Evolutionary conservation across 2,888 invertebrate genomes (phyloP).

Genomic region (Athripsodes cinereus): DNA sequence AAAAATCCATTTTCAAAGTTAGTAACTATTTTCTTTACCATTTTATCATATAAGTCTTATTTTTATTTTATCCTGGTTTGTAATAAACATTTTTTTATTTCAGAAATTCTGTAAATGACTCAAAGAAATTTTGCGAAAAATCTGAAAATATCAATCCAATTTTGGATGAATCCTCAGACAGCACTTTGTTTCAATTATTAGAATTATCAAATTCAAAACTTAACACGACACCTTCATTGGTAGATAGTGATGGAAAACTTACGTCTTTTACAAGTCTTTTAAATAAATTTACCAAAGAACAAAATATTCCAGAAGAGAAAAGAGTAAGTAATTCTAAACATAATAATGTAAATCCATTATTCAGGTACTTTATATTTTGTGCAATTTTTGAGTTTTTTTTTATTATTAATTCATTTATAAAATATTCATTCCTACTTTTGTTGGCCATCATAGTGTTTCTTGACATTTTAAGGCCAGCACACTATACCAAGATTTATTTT

Average conservation of each 20-base stretch:
- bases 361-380: too few relatives aligned
- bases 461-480: too few relatives aligned
- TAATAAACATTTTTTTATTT: conserved; percentile 16
- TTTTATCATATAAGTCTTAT: neutral
- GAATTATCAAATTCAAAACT: conserved; percentile 13
- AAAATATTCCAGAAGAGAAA: neutral
- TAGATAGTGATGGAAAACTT: conserved; percentile 9
- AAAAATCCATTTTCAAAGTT: conserved; percentile 72
- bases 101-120: conserved; percentile 26
- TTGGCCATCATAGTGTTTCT: too few relatives aligned
- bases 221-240: neutral
- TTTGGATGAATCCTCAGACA: conserved; percentile 26
- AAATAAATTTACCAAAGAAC: conserved; percentile 20
- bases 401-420: too few relatives aligned
- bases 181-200: conserved; percentile 28
- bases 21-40: conserved; percentile 30
- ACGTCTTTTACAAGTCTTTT: conserved; percentile 23
- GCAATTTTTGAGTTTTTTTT: too few relatives aligned
- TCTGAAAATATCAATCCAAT: conserved; percentile 9
- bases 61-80: too few relatives aligned
- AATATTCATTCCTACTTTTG: too few relatives aligned
- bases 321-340: conserved; percentile 8
- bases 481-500: too few relatives aligned
- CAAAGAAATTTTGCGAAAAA: conserved; percentile 21
- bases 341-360: too few relatives aligned